Percentiles rank a stretch among this genome's conserved stretches.
Evolutionary conservation across 1,140 invertebrate genomes (phyloP).

Genomic region (Sinonovacula constricta): DNA sequence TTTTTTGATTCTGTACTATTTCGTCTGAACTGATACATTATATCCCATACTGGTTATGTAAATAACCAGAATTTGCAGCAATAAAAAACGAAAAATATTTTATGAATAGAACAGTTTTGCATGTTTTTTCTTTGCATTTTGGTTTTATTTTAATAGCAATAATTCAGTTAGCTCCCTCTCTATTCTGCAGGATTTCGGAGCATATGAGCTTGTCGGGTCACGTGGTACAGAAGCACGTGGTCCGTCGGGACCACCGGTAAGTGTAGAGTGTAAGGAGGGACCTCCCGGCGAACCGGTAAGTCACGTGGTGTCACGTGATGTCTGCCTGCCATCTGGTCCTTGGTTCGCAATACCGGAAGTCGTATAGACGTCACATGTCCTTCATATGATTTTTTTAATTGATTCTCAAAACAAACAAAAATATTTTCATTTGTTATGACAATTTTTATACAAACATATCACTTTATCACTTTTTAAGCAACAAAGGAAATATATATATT

Average conservation of each 20-base stretch:
- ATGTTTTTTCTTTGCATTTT: no score
- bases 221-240: conserved; percentile 41
- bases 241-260: conserved; percentile 47
- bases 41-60: no score
- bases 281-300: conserved; percentile 48
- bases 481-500: background rate
- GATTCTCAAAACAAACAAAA: background rate
- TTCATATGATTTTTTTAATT: background rate
- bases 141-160: no score
- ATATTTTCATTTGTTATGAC: background rate
- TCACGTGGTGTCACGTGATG: background rate
- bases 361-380: no score
- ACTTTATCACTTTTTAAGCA: background rate
- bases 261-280: conserved; percentile 44
- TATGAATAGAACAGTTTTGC: no score
- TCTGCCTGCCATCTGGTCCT: background rate
- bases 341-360: no score
- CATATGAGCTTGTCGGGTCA: conserved; percentile 32
- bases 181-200: conserved; percentile 46
- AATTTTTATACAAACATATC: background rate
- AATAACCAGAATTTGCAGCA: no score
- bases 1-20: no score
- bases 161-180: no score
- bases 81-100: no score
- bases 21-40: no score